Conservation (phyloP, 2,113 vertebrate genomes). For the Plecturocebus donacophilus region DNA sequence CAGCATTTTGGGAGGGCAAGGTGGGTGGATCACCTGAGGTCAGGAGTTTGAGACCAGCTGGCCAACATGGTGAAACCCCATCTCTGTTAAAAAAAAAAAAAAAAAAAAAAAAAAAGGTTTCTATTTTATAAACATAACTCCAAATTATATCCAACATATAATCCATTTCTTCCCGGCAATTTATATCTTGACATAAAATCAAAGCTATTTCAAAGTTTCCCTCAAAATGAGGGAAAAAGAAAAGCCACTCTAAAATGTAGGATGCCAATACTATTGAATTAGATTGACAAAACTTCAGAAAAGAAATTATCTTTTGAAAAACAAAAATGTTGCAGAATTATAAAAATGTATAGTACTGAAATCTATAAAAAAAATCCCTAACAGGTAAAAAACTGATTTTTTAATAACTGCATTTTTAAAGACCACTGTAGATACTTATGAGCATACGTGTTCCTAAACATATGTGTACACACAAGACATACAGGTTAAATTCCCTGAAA, state of each 20-base stretch:
- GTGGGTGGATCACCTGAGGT: too few species aligned
- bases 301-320: not conserved
- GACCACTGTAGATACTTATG: not conserved
- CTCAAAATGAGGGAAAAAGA: not conserved
- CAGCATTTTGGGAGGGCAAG: too few species aligned
- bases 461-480: not conserved
- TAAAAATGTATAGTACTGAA: not conserved
- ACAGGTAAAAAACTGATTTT: not conserved
- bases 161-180: not conserved
- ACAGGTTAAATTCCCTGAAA: not conserved
- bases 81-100: too few species aligned
- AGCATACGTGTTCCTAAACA: not conserved
- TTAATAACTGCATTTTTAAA: not conserved
- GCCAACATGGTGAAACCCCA: too few species aligned
- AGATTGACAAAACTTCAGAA: slow-evolving; percentile 8
- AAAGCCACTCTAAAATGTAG: not conserved
- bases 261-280: not conserved
- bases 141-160: not conserved
- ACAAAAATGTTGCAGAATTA: not conserved
- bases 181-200: not conserved
- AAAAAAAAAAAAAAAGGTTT: too few species aligned
- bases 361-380: not conserved
- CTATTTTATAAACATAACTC: not conserved
- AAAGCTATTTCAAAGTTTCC: not conserved
- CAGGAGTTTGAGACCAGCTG: too few species aligned